phyloP scores from a whole-genome alignment of 2,797 vertebrate species.

The Avahi laniger region DNA sequence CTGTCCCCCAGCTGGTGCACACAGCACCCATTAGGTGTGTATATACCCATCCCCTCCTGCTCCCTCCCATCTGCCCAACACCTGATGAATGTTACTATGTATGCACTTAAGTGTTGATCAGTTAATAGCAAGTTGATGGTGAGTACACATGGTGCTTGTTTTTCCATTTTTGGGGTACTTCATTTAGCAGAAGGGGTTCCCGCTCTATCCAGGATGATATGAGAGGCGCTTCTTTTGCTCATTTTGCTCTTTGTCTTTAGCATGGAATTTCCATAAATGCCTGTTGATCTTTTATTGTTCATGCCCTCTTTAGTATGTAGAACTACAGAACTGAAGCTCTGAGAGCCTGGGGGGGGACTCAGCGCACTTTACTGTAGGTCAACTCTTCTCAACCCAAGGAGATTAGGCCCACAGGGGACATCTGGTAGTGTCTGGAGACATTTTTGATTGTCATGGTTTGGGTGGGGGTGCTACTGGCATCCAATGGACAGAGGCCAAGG shows the following conservation, averaged over 20 bases:
- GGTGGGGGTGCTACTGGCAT: not conserved
- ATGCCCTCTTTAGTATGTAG: not conserved
- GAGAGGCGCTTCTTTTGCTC: not conserved
- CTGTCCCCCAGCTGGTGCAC: too few species aligned
- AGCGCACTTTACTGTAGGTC: fast-evolving
- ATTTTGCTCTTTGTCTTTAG: not conserved
- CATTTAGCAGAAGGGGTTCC: too few species aligned
- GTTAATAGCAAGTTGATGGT: too few species aligned
- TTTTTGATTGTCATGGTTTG: not conserved
- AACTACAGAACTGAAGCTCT: not conserved
- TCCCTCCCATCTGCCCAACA: too few species aligned
- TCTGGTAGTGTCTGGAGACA: not conserved
- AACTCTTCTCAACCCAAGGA: not conserved
- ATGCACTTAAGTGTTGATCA: too few species aligned
- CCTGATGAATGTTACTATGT: too few species aligned
- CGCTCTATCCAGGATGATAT: too few species aligned
- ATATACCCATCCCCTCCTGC: too few species aligned
- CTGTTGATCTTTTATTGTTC: not conserved
- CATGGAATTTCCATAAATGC: not conserved
- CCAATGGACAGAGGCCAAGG: not conserved
- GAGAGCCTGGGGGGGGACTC: not conserved
- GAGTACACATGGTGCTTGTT: too few species aligned
- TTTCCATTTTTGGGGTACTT: too few species aligned
- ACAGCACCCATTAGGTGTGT: fast-evolving
- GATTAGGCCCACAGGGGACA: not conserved